A percentile compares a stretch with the other conserved stretches of the same genome.
Evolutionary conservation across 2,113 vertebrate species (phyloP).

Genomic region (Coptodon bakossiorum): DNA sequence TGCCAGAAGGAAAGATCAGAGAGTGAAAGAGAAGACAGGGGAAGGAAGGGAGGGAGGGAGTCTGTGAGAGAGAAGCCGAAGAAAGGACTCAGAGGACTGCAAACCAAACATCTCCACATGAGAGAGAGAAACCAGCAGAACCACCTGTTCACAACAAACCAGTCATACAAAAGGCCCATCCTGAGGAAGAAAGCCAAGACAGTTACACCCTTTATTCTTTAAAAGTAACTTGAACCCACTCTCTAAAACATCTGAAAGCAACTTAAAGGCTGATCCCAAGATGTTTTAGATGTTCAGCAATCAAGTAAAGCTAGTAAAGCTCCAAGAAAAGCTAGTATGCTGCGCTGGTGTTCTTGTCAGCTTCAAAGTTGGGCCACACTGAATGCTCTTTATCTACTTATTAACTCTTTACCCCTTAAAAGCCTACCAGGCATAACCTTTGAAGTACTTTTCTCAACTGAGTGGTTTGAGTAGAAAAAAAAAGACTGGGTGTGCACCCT

Average conservation of each 20-base stretch:
- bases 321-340: not conserved
- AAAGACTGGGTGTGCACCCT: not conserved
- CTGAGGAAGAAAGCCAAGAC: not conserved
- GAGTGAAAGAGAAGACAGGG: not conserved
- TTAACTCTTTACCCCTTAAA: not conserved
- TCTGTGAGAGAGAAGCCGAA: not conserved
- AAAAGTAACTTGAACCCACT: not conserved
- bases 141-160: conserved; percentile 6
- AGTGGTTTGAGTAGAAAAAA: not conserved
- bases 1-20: conserved; percentile 17
- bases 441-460: not conserved
- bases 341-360: not conserved
- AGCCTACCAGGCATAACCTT: not conserved
- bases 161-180: not conserved
- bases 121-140: conserved; percentile 1
- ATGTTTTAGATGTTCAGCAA: not conserved
- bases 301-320: not conserved
- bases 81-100: not conserved
- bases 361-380: not conserved
- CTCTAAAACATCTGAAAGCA: not conserved
- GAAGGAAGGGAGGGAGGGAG: not conserved
- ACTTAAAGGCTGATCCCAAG: not conserved
- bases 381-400: not conserved
- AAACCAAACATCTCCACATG: conserved; percentile 31
- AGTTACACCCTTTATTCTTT: not conserved